A percentile compares a stretch with the other conserved stretches of the same genome.
These are phyloP conservation scores for Protonemura montana DNA, from an alignment of 2,888 invertebrate genomes.

Conservation along the genomic window DNA sequence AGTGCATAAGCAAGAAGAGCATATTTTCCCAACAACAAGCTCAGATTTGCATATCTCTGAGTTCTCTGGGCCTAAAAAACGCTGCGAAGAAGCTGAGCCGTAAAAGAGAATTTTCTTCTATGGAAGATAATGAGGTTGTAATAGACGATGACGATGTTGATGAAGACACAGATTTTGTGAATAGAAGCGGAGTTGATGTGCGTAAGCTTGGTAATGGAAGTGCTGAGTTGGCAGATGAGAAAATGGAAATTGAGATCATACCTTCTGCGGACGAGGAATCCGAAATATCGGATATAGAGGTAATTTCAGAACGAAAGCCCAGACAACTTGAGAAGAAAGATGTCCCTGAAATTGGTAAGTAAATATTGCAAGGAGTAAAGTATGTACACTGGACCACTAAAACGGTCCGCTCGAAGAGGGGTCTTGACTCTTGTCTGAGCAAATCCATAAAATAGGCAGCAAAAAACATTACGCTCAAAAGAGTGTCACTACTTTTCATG, in stretches of 20 bases:
- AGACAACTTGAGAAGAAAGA: conserved; percentile 50
- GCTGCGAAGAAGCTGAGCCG: conserved; percentile 17
- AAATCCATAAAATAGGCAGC: too few relatives aligned
- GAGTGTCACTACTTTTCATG: too few relatives aligned
- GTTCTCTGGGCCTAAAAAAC: conserved; percentile 27
- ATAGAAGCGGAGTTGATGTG: conserved; percentile 17
- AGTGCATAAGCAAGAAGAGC: conserved; percentile 57
- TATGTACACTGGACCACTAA: too few relatives aligned
- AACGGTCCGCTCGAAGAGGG: too few relatives aligned
- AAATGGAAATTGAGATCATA: conserved; percentile 24
- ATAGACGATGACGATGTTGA: neutral
- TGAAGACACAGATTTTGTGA: neutral
- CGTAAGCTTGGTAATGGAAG: conserved; percentile 19
- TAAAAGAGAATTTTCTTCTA: neutral
- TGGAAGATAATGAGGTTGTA: conserved; percentile 33
- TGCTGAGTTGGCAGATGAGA: conserved; percentile 28
- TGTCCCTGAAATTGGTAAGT: conserved; percentile 35
- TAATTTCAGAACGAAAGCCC: conserved; percentile 54
- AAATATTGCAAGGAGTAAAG: too few relatives aligned
- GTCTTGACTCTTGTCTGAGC: too few relatives aligned
- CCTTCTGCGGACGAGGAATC: conserved; percentile 49
- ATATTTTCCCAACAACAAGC: conserved; percentile 57
- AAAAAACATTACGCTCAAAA: too few relatives aligned
- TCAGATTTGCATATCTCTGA: conserved; percentile 52
- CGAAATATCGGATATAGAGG: conserved; percentile 55